These are phyloP conservation scores for Pseudotriccus pelzelni DNA, from an alignment of 2,797 vertebrate genomes.

Conservation along the genomic window DNA sequence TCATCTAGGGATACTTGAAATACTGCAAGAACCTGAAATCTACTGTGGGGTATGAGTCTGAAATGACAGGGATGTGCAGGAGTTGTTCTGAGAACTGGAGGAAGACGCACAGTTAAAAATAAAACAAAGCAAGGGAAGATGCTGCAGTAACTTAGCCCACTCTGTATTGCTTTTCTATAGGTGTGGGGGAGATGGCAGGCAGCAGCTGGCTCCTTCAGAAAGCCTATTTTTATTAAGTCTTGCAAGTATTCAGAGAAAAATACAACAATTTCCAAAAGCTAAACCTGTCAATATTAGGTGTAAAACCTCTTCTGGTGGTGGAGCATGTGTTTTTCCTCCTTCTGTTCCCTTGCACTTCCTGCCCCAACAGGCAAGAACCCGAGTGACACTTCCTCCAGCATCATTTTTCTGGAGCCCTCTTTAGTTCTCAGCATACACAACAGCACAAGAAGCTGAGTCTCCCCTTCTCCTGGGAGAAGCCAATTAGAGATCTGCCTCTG, in stretches of 20 bases:
- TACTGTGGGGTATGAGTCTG: not conserved
- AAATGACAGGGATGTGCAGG: not conserved
- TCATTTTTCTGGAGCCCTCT: not conserved
- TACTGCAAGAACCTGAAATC: not conserved
- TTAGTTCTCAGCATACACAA: not conserved
- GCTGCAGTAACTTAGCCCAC: slow-evolving; percentile 14
- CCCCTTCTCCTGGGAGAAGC: not conserved
- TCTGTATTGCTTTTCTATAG: slow-evolving; percentile 11
- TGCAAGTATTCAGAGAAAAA: not conserved
- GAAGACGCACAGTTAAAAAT: slow-evolving; percentile 51
- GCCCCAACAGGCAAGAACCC: not conserved
- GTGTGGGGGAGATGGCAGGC: slow-evolving; percentile 23
- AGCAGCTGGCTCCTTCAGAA: slow-evolving; percentile 7
- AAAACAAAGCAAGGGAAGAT: slow-evolving; percentile 22
- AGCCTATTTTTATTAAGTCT: not conserved
- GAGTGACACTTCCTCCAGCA: not conserved
- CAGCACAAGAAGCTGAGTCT: not conserved
- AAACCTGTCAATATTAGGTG: not conserved
- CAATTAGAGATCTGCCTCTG: not conserved
- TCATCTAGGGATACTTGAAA: not conserved
- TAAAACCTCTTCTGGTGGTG: not conserved
- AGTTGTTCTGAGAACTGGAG: not conserved
- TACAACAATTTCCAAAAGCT: not conserved
- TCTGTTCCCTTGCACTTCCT: not conserved
- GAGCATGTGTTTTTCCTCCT: not conserved